Conservation (phyloP, 2,888 invertebrate genomes). For the Tetheella fluctuosa region DNA sequence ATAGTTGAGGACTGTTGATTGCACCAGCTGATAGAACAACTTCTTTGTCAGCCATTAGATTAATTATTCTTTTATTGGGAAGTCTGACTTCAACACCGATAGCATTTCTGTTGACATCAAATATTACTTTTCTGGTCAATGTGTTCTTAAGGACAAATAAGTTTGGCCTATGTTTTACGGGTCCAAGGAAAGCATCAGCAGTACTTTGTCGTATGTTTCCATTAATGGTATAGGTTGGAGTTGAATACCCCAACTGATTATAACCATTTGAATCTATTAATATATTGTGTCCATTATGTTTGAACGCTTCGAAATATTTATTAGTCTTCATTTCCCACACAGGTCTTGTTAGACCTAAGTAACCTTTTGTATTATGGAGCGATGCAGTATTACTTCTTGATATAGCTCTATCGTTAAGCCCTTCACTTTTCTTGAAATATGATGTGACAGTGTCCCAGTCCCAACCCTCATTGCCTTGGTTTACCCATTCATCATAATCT, state of each 20-base stretch:
- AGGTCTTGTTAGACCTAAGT: slow-evolving; percentile 53
- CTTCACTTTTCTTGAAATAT: slow-evolving; percentile 61
- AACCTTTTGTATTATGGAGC: slow-evolving; percentile 48
- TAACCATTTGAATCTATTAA: background rate
- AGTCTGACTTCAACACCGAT: slow-evolving; percentile 1
- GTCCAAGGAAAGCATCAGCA: background rate
- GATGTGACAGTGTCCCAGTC: slow-evolving; percentile 48
- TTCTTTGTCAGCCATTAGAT: background rate
- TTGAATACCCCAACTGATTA: slow-evolving; percentile 1
- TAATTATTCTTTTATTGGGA: background rate
- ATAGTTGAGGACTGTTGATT: slow-evolving; percentile 7
- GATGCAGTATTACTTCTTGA: slow-evolving; percentile 53
- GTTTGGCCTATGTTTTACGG: background rate
- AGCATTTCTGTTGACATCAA: background rate
- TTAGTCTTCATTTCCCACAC: slow-evolving; percentile 58
- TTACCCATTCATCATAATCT: slow-evolving; percentile 83
- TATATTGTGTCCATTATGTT: slow-evolving; percentile 17
- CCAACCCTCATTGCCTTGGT: slow-evolving; percentile 82
- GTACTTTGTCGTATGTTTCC: background rate
- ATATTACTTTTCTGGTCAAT: slow-evolving; percentile 1
- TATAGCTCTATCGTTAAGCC: slow-evolving; percentile 33
- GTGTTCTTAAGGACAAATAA: slow-evolving; percentile 1
- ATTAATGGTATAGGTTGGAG: background rate
- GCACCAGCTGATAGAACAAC: slow-evolving; percentile 5
- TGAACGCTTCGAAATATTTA: slow-evolving; percentile 48